Conservation (phyloP, 1,140 invertebrate genomes). For the Stegodyphus mimosarum region DNA sequence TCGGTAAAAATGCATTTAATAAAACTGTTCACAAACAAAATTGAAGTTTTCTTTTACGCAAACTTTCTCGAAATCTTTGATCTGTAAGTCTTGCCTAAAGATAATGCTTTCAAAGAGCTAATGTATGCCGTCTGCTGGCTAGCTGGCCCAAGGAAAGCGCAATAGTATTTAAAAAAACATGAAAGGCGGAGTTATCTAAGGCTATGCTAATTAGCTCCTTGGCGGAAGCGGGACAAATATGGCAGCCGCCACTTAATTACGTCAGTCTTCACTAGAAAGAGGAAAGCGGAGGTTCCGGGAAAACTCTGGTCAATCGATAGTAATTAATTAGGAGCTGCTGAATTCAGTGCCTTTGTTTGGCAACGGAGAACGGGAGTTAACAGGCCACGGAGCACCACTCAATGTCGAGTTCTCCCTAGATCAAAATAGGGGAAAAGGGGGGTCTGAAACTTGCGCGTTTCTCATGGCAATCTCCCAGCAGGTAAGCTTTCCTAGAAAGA, state of each 20-base stretch:
- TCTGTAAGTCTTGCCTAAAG: too few relatives aligned
- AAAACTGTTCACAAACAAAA: too few relatives aligned
- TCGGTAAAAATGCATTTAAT: too few relatives aligned
- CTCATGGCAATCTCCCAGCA: too few relatives aligned
- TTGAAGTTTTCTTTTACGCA: too few relatives aligned
- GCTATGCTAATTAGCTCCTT: conserved; percentile 53
- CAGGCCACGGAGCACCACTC: conserved; percentile 2
- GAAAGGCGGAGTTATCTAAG: neutral
- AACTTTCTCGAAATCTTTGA: too few relatives aligned
- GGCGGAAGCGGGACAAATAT: conserved; percentile 30
- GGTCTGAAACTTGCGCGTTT: too few relatives aligned
- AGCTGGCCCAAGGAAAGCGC: neutral
- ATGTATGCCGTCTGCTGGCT: neutral
- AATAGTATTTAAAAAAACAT: neutral
- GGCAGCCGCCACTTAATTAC: neutral
- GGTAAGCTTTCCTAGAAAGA: too few relatives aligned
- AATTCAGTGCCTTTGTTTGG: conserved; percentile 54
- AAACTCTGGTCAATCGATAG: conserved; percentile 48
- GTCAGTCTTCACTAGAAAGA: neutral
- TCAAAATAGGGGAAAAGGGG: too few relatives aligned
- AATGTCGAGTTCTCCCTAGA: neutral
- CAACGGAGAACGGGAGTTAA: conserved; percentile 29
- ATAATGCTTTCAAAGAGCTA: too few relatives aligned
- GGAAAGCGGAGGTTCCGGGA: conserved; percentile 38
- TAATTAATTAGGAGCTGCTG: conserved; percentile 53